Percentiles rank a stretch among this genome's conserved stretches.
These are phyloP conservation scores for Axinella damicornis DNA, from an alignment of 37 sponge, comb jelly and placozoan genomes.

Conservation along the genomic window DNA sequence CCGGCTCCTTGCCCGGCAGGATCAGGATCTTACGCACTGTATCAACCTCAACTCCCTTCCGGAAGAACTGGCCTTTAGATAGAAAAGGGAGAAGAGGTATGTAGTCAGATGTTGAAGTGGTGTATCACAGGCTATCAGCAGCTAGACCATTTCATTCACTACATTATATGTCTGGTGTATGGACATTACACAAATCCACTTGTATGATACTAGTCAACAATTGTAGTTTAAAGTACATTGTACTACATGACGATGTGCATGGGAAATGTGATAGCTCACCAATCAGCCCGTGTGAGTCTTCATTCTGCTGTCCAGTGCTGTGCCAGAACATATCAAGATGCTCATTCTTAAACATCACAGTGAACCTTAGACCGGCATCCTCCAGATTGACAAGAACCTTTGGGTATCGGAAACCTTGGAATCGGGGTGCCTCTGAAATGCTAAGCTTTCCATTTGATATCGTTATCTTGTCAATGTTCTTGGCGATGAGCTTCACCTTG, in stretches of 20 bases:
- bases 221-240: too few relatives aligned
- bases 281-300: not conserved
- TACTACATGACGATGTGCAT: too few relatives aligned
- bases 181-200: too few relatives aligned
- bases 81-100: too few relatives aligned
- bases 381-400: conserved; percentile 6
- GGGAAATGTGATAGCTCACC: not conserved
- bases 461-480: conserved; percentile 15
- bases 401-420: conserved; percentile 26
- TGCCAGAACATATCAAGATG: not conserved
- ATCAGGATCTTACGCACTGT: not conserved
- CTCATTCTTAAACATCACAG: not conserved
- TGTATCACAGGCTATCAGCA: too few relatives aligned
- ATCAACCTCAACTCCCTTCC: conserved; percentile 16
- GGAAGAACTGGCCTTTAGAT: conserved; percentile 36
- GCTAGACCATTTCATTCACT: too few relatives aligned
- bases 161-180: too few relatives aligned
- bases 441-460: conserved; percentile 35
- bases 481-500: conserved; percentile 16
- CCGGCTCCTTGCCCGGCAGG: conserved; percentile 7
- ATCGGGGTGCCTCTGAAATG: conserved; percentile 35
- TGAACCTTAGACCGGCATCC: conserved; percentile 19
- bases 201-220: too few relatives aligned
- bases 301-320: not conserved
- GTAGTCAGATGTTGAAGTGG: too few relatives aligned